Evolutionary conservation across 1,140 invertebrate species (phyloP).

Genomic region (Hetaerina americana): DNA sequence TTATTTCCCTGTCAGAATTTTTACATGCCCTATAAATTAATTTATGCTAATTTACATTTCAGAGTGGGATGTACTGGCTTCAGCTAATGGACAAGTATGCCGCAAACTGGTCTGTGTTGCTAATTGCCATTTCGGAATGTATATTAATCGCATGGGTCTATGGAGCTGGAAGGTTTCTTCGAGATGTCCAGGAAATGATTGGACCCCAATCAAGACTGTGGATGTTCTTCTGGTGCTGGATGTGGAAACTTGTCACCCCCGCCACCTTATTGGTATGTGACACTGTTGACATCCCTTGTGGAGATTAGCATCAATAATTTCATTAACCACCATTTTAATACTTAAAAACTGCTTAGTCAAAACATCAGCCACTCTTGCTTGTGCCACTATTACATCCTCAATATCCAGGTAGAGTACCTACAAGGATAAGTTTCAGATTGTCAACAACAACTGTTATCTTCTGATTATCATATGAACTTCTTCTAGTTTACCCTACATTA

Average conservation of each 20-base stretch:
- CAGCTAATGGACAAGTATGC: constrained; percentile 78
- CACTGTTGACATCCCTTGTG: too few species aligned
- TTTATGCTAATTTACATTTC: constrained; percentile 18
- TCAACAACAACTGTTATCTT: not conserved
- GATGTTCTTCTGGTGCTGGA: constrained; percentile 63
- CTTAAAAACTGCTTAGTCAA: too few species aligned
- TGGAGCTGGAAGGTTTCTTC: constrained; percentile 63
- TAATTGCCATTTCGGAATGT: constrained; percentile 68
- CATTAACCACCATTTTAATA: not conserved
- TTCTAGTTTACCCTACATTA: not conserved
- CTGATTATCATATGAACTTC: not conserved
- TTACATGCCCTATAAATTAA: constrained; percentile 21
- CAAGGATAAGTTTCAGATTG: constrained; percentile 7
- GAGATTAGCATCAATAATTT: not conserved
- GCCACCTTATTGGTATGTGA: constrained; percentile 46
- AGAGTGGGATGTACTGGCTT: constrained; percentile 73
- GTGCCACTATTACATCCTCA: too few species aligned
- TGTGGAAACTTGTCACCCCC: constrained; percentile 71
- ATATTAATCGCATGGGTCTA: constrained; percentile 71
- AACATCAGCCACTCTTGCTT: too few species aligned
- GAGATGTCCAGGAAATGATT: constrained; percentile 69
- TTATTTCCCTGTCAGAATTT: too few species aligned
- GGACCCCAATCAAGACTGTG: constrained; percentile 52
- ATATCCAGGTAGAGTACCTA: too few species aligned
- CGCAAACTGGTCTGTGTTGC: constrained; percentile 69